phyloP scores from a whole-genome alignment of 1,140 invertebrate species.

The Laupala kohalensis region DNA sequence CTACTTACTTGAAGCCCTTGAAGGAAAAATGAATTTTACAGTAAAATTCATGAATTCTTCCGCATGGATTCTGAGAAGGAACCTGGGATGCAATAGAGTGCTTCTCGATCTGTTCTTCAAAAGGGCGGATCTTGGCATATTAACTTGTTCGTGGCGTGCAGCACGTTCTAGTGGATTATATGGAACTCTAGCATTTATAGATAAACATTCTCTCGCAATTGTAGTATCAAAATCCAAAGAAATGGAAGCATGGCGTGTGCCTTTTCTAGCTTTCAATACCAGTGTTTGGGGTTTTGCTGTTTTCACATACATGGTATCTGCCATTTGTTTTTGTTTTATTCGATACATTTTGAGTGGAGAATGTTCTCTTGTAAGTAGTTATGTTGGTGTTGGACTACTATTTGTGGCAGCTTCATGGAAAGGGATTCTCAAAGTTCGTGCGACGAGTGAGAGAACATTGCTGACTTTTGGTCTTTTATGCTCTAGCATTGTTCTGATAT shows the following conservation, averaged over 20 bases:
- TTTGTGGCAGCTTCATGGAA: neutral
- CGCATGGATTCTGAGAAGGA: no score
- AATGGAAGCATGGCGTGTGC: neutral
- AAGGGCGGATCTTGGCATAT: no score
- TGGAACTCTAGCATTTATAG: no score
- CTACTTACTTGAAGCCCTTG: no score
- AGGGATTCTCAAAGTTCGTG: neutral
- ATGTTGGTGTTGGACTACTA: neutral
- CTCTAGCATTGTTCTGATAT: neutral
- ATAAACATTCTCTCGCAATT: no score
- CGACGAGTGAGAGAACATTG: neutral
- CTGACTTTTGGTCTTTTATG: neutral
- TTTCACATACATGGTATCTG: neutral
- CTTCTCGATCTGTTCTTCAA: no score
- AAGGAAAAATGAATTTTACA: no score
- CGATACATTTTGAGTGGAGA: neutral
- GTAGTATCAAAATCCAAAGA: neutral
- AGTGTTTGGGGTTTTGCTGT: neutral
- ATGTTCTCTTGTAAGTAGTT: neutral
- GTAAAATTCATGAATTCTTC: no score
- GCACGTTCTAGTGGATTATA: no score
- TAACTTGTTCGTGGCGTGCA: no score
- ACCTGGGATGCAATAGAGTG: no score
- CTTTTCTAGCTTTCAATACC: neutral
- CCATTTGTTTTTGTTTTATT: neutral